Conservation (phyloP, 2,888 invertebrate species). For the Chloroclystis v-ata region DNA sequence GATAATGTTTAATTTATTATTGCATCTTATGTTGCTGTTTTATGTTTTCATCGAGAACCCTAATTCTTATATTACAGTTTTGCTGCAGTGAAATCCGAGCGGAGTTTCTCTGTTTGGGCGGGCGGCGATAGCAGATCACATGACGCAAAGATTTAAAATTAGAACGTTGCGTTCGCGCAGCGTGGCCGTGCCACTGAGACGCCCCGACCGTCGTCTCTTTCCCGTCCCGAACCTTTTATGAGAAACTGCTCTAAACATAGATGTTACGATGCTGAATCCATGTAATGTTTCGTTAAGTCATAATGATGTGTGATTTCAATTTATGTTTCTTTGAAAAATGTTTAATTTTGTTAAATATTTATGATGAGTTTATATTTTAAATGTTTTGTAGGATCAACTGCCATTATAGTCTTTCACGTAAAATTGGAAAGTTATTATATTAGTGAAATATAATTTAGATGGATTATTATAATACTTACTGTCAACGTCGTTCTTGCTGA, state of each 20-base stretch:
- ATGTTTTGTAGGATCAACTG: too few species aligned
- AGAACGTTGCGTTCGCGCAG: conserved; percentile 67
- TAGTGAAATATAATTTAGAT: too few species aligned
- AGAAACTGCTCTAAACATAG: conserved; percentile 69
- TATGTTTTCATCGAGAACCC: conserved; percentile 18
- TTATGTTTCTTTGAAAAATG: not conserved
- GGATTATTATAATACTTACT: too few species aligned
- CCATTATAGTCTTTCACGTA: too few species aligned
- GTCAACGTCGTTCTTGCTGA: conserved; percentile 92
- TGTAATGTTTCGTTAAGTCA: conserved; percentile 34
- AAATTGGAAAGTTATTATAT: too few species aligned
- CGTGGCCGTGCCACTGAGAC: conserved; percentile 52
- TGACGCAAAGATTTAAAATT: conserved; percentile 68
- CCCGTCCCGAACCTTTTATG: conserved; percentile 72
- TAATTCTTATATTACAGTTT: conserved; percentile 37
- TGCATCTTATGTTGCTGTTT: conserved; percentile 27
- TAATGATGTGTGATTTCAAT: not conserved
- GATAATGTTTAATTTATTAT: conserved; percentile 17
- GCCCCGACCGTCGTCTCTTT: conserved; percentile 52
- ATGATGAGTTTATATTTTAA: not conserved
- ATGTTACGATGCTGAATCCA: conserved; percentile 42
- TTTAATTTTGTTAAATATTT: not conserved
- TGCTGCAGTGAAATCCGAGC: conserved; percentile 69
- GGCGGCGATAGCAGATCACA: conserved; percentile 66
- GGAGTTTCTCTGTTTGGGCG: conserved; percentile 77